Evolutionary conservation across 2,113 vertebrate species (phyloP), one percentile per base, ranked within the genome.

Genomic region (Rafetus swinhoei): DNA sequence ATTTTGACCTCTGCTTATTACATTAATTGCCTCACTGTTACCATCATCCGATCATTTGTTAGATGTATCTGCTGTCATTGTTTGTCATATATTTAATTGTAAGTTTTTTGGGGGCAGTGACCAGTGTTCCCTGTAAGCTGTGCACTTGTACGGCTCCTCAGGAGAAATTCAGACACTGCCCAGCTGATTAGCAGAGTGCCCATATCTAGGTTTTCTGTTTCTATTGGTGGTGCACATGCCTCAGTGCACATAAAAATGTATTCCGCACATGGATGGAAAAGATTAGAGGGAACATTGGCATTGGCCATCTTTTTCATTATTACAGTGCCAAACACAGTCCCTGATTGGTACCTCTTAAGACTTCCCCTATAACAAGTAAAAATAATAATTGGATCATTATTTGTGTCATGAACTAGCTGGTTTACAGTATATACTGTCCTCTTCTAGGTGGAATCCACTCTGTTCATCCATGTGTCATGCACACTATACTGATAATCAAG

Each of bases 371-470:
- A 53, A 79, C 22, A 8, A 16, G 12, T 90, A 79, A 91, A 69
- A 53, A 60, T 84, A 69, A 72, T 35, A 72, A 72, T 35, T 35
- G 18, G 32, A 72, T 72, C 65, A 21, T 35, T 72, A 72, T 9
- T 3, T 39, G 25, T 24, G 27, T 5, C 22, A 14, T 3, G 2
- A 4, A 55, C 3, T 3, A 39, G 7, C 3, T 69, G 60, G 9
- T 5, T 4, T 39, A 16, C 57, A 57, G 11, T 1, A 3, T 39
- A 13, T 27, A 39, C 13, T 1, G 1, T 2, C 29, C 13, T 79
- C 57, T 25, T 90, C 76, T 82, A n/a, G 50, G 18, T 2, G 19
- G 12, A 8, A 16, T 77, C 59, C 74, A 86, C 35, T 16, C 29
- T 56, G n/a, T 9, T 14, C 74, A 81, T 27, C 24, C 52, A 55